Evolutionary conservation across 1,140 invertebrate species (phyloP).

Genomic region (Macrostomum lignano): DNA sequence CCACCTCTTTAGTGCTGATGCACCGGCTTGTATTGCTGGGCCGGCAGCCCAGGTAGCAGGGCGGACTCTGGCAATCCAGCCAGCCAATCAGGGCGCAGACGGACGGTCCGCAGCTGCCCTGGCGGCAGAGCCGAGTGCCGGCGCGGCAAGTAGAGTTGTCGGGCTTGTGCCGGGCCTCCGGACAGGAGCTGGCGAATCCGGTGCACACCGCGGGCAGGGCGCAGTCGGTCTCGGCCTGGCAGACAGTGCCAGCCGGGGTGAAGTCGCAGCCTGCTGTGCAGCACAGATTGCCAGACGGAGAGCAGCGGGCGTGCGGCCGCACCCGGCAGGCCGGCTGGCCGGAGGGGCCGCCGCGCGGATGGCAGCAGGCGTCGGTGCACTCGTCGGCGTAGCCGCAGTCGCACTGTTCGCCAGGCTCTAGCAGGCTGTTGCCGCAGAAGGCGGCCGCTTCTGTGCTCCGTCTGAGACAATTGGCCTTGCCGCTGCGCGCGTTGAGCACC

Average conservation of each 20-base stretch:
- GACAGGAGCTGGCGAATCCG: conserved; percentile 33
- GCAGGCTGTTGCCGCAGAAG: conserved; percentile 96
- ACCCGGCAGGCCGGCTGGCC: too few relatives aligned
- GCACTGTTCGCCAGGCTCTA: conserved; percentile 83
- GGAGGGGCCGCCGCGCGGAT: conserved; percentile 39
- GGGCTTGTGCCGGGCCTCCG: background rate
- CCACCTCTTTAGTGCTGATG: too few relatives aligned
- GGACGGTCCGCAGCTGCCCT: too few relatives aligned
- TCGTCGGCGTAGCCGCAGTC: conserved; percentile 90
- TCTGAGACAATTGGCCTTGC: conserved; percentile 12
- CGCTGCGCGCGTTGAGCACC: conserved; percentile 47
- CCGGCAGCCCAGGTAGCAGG: too few relatives aligned
- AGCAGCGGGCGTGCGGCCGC: conserved; percentile 34
- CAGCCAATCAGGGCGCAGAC: too few relatives aligned
- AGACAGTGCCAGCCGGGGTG: conserved; percentile 82
- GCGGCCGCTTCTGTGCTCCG: conserved; percentile 61
- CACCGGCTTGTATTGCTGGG: too few relatives aligned
- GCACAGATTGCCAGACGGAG: conserved; percentile 49
- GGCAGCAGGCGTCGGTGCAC: conserved; percentile 45
- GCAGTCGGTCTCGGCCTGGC: conserved; percentile 62
- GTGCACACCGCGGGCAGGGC: conserved; percentile 52
- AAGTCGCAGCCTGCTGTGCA: conserved; percentile 37
- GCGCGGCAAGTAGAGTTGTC: too few relatives aligned
- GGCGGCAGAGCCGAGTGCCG: too few relatives aligned
- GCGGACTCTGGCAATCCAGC: too few relatives aligned